Conservation (phyloP, 1,140 invertebrate species). For the Anoplolepis gracilipes region DNA sequence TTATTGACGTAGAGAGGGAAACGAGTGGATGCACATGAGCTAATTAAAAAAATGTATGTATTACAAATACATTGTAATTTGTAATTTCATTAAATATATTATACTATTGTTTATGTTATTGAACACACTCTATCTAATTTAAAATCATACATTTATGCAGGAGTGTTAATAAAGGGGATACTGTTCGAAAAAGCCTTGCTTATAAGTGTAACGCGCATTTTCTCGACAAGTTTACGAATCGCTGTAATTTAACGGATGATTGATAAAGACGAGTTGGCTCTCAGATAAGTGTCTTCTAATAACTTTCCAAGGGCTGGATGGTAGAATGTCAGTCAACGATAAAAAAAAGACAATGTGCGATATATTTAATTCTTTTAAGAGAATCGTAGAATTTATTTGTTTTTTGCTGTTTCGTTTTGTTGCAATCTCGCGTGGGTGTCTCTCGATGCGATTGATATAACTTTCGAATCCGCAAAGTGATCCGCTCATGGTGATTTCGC, state of each 20-base stretch:
- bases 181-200: background rate
- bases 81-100: conserved; percentile 42
- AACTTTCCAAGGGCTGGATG: background rate
- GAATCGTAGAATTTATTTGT: background rate
- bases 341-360: background rate
- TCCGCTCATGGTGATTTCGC: background rate
- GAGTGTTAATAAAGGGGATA: conserved; percentile 13
- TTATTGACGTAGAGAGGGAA: conserved; percentile 24
- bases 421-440: background rate
- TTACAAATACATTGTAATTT: too few relatives aligned
- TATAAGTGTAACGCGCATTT: conserved; percentile 9
- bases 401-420: background rate
- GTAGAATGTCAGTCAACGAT: conserved; percentile 12
- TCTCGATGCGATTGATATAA: background rate
- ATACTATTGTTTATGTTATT: conserved; percentile 27
- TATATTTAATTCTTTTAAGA: background rate
- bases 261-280: conserved; percentile 44
- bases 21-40: background rate
- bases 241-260: conserved; percentile 52
- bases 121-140: conserved; percentile 20
- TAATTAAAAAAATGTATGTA: conserved; percentile 56
- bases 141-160: conserved; percentile 10
- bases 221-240: conserved; percentile 44
- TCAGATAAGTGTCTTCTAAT: background rate
- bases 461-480: background rate